Percentiles rank a stretch among this genome's conserved stretches.
These are phyloP conservation scores for Patiria miniata DNA, from an alignment of 35 echinoderm and acorn worm species.

Conservation along the genomic window DNA sequence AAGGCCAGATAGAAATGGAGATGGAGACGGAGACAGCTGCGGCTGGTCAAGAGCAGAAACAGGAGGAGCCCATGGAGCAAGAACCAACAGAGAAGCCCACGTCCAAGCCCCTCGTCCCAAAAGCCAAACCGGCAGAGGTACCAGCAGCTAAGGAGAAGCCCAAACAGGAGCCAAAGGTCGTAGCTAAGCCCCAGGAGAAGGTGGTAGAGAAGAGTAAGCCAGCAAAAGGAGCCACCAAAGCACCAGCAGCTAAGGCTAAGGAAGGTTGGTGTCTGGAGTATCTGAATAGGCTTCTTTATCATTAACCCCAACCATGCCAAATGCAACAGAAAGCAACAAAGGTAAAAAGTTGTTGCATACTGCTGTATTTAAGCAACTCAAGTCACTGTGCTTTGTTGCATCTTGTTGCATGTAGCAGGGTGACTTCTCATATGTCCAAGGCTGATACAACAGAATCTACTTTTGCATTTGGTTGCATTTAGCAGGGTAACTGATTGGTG, in stretches of 20 bases:
- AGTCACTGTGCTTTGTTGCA: too few species aligned
- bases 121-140: neutral
- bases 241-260: neutral
- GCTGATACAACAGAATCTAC: too few species aligned
- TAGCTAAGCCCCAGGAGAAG: neutral
- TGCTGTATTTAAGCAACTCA: too few species aligned
- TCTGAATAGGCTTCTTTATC: too few species aligned
- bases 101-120: neutral
- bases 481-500: too few species aligned
- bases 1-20: neutral
- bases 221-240: neutral
- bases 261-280: neutral
- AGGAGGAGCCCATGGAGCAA: slow-evolving; percentile 17
- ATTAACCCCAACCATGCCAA: too few species aligned
- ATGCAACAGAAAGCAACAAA: too few species aligned
- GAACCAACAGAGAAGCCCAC: too few species aligned
- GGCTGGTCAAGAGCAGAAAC: neutral
- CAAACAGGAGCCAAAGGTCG: neutral
- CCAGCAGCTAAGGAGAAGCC: neutral
- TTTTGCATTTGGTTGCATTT: too few species aligned
- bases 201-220: neutral
- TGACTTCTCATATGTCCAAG: too few species aligned
- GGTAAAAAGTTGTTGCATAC: too few species aligned
- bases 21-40: neutral
- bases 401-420: too few species aligned